Base-by-base conservation (phyloP, 2,797 vertebrate genomes). In the Chloroceryle inda region DNA sequence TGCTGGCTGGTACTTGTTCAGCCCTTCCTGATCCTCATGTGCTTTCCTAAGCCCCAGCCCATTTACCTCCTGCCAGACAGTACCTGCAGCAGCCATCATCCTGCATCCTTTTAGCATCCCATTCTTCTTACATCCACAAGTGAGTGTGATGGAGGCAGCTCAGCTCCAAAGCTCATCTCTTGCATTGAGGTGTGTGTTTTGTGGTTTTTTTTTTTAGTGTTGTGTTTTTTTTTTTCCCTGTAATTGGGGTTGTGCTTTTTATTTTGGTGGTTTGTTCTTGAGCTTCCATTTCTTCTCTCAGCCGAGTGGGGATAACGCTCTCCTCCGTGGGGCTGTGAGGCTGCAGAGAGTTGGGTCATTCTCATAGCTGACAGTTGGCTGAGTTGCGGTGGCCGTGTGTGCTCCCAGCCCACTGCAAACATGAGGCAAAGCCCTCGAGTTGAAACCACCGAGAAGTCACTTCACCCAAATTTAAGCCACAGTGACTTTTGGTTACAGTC, bases 401-500 rank as follows among this genome's bases (percentile, higher is more conserved):
- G 62, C 50, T 62, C 64, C 42, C 35, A 75, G 61, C 35, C 72
- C 33, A 31, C 37, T 92, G 80, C 68, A 61, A n/a, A 86, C 2
- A 5, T 0, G 3, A 89, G 31, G 61, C 58, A 68, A 78, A 91
- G 35, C 62, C 27, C 58, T 77, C 53, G 15, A 62, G 31, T 53
- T 92, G 85, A 90, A 96, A 95, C 93, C 53, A 49, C 85, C 0
- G 15, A 80, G 42, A 93, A 92, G 62, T 86, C 58, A 33, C 6
- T 5, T 93, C 35, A 72, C 49, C 42, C 8, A 1, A 38, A 26
- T 89, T 82, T 91, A 84, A 86, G 76, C 69, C 12, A 0, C 1
- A 14, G 82, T 89, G 69, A 93, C 62, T 94, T 85, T 62, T 86
- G 82, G 13, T 88, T 91, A 76, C 76, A 69, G 85, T 85, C 66